Conservation (phyloP, 2,797 vertebrate species). For the Macrochelys suwanniensis region DNA sequence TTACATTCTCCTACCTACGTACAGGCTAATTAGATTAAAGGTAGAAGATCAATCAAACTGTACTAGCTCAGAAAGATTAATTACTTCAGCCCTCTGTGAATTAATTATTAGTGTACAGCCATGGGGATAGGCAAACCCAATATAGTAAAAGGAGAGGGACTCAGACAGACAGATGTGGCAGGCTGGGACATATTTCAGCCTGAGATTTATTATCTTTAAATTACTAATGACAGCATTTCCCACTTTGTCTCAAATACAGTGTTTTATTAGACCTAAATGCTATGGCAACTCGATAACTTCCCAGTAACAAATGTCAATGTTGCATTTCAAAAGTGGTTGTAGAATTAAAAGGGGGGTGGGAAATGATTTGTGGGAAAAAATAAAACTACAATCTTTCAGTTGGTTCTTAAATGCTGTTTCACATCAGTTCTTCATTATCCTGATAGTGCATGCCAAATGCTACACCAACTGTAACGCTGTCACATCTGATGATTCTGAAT, state of each 20-base stretch:
- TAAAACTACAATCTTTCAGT: neutral
- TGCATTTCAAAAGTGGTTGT: neutral
- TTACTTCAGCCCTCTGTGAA: slow-evolving; percentile 77
- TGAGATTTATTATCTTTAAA: slow-evolving; percentile 63
- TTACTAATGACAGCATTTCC: slow-evolving; percentile 30
- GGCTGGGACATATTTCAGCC: slow-evolving; percentile 38
- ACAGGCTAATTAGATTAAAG: slow-evolving; percentile 80
- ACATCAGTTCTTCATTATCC: neutral
- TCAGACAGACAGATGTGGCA: slow-evolving; percentile 43
- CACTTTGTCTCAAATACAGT: slow-evolving; percentile 35
- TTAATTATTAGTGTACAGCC: slow-evolving; percentile 78
- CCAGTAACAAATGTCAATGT: neutral
- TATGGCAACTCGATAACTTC: neutral
- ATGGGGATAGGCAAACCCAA: slow-evolving; percentile 60
- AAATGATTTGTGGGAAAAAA: neutral
- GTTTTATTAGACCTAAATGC: neutral
- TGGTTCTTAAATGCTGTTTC: neutral
- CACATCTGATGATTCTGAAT: neutral
- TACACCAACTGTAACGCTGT: neutral
- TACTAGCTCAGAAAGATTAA: slow-evolving; percentile 79
- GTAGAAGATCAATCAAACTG: slow-evolving; percentile 79
- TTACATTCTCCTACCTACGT: slow-evolving; percentile 61
- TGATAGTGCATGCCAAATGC: neutral
- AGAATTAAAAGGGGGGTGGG: neutral
- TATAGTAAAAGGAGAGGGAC: slow-evolving; percentile 51